Base-by-base conservation (phyloP, 2,797 vertebrate genomes). In the Lagorchestes hirsutus region DNA sequence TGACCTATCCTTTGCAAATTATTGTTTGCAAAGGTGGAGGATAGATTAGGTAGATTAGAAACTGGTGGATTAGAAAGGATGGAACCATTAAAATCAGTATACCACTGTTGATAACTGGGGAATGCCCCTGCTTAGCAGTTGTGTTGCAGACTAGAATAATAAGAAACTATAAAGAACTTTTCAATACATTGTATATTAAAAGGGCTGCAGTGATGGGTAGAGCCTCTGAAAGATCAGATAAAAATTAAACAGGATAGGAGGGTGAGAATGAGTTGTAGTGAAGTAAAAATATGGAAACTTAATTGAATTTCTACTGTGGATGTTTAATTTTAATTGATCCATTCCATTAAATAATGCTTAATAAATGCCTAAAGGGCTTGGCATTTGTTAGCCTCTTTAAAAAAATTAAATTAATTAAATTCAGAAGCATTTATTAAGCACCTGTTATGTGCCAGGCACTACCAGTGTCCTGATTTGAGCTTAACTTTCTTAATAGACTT, bases 291-390 rank as follows among this genome's bases (percentile, higher is more conserved):
- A 18, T 96, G 92, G 14, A 93, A n/a, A 55, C 74, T 93, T 93
- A 93, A 90, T 67, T 94, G 54, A 92, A 54, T 50, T 96, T 97
- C 34, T 96, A 16, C 74, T 95, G 91, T 93, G 95, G 5, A 55
- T 91, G 92, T 74, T 93, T 95, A 94, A 93, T 93, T 95, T 96
- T 93, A 27, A 54, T 91, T 91, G 54, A n/a, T 94, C 0, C 91
- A 18, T 24, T 52, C 28, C 91, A 93, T 58, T 54, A 54, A 59
- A 54, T 93, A 91, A 29, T 90, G 91, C 67, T 96, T 94, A 90
- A 87, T 55, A 91, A 94, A 91, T 97, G 90, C 55, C n/a, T 96
- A n/a, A 54, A 91, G 55, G 94, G 55, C 55, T 31, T 94, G 56
- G 58, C 10, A 16, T 92, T 91, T 57, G 14, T 74, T 74, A 74